Evolutionary conservation across 2,113 vertebrate species (phyloP).

Genomic region (Numenius arquata): DNA sequence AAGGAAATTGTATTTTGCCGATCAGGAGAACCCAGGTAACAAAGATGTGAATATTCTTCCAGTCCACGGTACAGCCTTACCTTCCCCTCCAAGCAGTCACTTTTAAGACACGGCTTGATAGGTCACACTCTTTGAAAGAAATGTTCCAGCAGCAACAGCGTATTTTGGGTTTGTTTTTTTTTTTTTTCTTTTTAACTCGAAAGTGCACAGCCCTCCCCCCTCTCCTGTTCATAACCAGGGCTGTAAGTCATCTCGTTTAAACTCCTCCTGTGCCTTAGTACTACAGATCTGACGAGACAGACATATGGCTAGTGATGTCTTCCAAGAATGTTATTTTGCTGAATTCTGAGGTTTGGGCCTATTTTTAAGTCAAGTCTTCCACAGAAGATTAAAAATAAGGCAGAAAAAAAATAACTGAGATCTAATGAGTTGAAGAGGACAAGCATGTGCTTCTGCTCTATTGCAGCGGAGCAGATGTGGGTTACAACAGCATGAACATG

Average conservation of each 20-base stretch:
- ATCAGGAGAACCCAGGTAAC: background rate
- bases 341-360: background rate
- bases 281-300: background rate
- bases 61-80: background rate
- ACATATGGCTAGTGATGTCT: background rate
- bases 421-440: background rate
- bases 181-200: background rate
- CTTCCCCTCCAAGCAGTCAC: background rate
- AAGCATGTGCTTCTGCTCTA: background rate
- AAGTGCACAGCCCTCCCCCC: background rate
- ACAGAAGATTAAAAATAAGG: background rate
- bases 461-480: background rate
- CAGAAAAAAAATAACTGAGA: background rate
- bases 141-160: background rate
- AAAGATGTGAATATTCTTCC: background rate
- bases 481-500: background rate
- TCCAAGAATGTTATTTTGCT: background rate
- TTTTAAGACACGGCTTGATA: background rate
- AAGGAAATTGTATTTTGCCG: background rate
- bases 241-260: background rate
- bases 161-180: no score
- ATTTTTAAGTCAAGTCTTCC: background rate
- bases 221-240: background rate
- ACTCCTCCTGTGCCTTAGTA: background rate
- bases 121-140: background rate